These are phyloP conservation scores for Drosophila setifemur DNA, from an alignment of 1,140 invertebrate species.

Conservation along the genomic window DNA sequence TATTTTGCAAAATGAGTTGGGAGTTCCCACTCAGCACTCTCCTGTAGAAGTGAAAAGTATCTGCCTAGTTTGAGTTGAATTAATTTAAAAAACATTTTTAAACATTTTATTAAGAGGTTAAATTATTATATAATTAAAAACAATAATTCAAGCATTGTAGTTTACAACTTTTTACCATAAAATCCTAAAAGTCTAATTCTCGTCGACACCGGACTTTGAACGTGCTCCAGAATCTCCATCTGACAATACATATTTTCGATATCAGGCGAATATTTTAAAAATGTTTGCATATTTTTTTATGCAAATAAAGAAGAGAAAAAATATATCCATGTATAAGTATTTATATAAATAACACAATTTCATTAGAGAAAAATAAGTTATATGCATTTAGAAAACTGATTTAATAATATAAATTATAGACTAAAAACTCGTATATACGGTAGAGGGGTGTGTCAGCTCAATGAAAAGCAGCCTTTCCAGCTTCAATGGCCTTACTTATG, in stretches of 20 bases:
- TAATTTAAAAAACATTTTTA: too few species aligned
- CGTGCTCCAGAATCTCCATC: conserved; percentile 82
- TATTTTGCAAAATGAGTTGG: too few species aligned
- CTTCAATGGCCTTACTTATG: conserved; percentile 6
- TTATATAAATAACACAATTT: conserved; percentile 6
- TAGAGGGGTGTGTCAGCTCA: conserved; percentile 8
- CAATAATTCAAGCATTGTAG: conserved; percentile 1
- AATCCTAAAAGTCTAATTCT: conserved; percentile 82
- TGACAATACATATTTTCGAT: conserved; percentile 43
- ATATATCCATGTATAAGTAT: conserved; percentile 62
- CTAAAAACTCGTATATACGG: conserved; percentile 7
- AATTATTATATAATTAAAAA: too few species aligned
- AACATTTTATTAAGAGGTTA: too few species aligned
- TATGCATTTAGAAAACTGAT: background rate
- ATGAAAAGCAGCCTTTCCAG: background rate
- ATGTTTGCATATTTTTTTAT: conserved; percentile 37
- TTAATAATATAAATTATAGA: conserved; percentile 3
- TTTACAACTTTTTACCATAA: conserved; percentile 78
- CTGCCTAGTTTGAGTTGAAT: too few species aligned
- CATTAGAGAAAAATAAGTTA: background rate
- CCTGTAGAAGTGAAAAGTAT: too few species aligned
- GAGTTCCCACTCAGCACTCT: too few species aligned
- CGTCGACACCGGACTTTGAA: conserved; percentile 82
- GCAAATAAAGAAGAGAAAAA: conserved; percentile 60
- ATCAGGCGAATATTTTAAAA: conserved; percentile 21